phyloP scores from a whole-genome alignment of 2,888 invertebrate species.

The Polyploca ridens region DNA sequence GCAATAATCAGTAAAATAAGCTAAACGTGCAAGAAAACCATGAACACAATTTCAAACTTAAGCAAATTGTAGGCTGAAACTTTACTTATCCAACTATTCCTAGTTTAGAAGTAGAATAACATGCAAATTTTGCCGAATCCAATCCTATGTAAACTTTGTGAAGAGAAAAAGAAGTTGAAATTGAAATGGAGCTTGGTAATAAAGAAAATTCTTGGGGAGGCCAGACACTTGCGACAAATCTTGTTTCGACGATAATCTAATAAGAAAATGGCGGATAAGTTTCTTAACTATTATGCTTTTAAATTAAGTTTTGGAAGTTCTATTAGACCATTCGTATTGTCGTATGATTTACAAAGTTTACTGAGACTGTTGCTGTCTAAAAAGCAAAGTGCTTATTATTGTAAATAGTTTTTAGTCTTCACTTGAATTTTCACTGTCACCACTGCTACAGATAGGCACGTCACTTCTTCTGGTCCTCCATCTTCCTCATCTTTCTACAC shows the following conservation, averaged over 20 bases:
- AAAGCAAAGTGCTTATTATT: neutral
- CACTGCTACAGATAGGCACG: no score
- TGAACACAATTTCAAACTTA: slow-evolving; percentile 8
- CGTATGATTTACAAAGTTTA: no score
- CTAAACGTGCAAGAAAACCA: neutral
- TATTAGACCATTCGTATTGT: neutral
- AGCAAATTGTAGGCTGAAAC: slow-evolving; percentile 12
- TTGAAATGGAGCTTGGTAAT: slow-evolving; percentile 13
- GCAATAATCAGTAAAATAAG: neutral
- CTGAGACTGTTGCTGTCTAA: neutral
- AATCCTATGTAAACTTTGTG: slow-evolving; percentile 13
- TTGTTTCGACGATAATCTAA: slow-evolving; percentile 45
- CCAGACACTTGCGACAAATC: slow-evolving; percentile 14
- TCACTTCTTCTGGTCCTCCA: no score
- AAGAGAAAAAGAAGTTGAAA: slow-evolving; percentile 8
- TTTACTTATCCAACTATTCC: slow-evolving; percentile 11
- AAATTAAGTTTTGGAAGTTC: neutral
- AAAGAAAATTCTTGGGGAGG: slow-evolving; percentile 12
- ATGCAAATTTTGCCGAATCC: slow-evolving; percentile 14
- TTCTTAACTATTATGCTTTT: slow-evolving; percentile 50
- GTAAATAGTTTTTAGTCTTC: no score
- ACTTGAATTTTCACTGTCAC: no score
- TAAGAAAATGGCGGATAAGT: slow-evolving; percentile 41
- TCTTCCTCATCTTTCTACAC: no score
- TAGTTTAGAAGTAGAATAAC: slow-evolving; percentile 9